Evolutionary conservation across 2,888 invertebrate genomes (phyloP), one percentile per base, ranked within the genome.

Genomic region (Ichneumoninae sp.): DNA sequence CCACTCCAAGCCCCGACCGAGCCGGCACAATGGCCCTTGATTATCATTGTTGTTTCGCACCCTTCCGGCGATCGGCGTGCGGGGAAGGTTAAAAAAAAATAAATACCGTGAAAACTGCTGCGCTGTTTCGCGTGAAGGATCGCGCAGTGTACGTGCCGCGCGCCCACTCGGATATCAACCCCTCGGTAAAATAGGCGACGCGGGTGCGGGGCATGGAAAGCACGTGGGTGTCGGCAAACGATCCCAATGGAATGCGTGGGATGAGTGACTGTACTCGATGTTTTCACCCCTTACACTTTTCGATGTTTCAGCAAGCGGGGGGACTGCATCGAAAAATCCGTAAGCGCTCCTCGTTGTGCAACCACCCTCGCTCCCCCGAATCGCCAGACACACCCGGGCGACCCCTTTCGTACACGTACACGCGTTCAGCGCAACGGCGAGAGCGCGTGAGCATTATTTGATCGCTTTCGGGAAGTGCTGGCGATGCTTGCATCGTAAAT

Each of bases 21-120:
- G 82, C 82, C 66, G 65, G 82, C 76, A 86, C 87, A 70, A 85
- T 80, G 71, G 87, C 81, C 68, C 73, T 86, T 66, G 88, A 87
- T 81, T 87, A 86, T 84, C 88, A 87, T 69, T 89, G 89, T 85
- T 85, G 82, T 85, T 85, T 85, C 85, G 82, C 85, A 79, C 85
- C 85, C 71, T 30, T 74, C 83, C 85, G 40, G 76, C 84, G 47
- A 84, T 85, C 71, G 86, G 85, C 47, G 68, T 40, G 74, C 44
- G 82, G 65, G 82, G 76, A 85, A 71, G 79, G 82, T 85, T 82
- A 88, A 63, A 63, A 19, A 84, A 88, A 63, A 63, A 54, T 83
- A 87, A 88, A 77, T 87, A 88, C 85, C 82, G 76, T 71, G 79
- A 82, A 85, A 85, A 85, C 79, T 85, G 82, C 85, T 82, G 82